A percentile compares a stretch with the other conserved stretches of the same genome.
Evolutionary conservation across 2,113 vertebrate genomes (phyloP).

Genomic region (Microcebus jonahi): DNA sequence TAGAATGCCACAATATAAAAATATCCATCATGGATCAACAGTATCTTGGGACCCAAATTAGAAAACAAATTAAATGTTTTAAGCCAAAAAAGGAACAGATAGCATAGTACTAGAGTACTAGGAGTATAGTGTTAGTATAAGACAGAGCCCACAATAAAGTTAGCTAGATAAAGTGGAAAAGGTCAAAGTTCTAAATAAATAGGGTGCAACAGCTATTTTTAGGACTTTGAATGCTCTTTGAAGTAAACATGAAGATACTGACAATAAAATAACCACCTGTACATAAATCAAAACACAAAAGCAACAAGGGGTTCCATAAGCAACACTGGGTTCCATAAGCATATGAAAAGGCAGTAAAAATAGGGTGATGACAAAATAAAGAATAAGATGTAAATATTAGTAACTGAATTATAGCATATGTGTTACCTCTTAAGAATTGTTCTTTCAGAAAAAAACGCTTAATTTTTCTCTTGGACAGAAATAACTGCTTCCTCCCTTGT

Average conservation of each 20-base stretch:
- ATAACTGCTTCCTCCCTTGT: not conserved
- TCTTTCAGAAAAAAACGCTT: not conserved
- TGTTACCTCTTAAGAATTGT: not conserved
- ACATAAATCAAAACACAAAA: slow-evolving; percentile 41
- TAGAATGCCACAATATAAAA: not conserved
- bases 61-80: not conserved
- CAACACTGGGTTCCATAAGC: not conserved
- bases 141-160: not conserved
- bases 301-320: not conserved
- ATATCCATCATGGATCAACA: not conserved
- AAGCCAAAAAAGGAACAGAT: not conserved
- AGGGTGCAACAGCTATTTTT: not conserved
- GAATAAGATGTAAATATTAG: not conserved
- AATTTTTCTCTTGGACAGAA: not conserved
- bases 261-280: not conserved
- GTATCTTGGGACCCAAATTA: not conserved
- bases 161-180: not conserved
- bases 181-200: not conserved
- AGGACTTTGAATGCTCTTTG: not conserved
- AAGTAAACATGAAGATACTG: not conserved
- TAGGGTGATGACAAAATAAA: not conserved
- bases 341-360: not conserved
- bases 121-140: not conserved
- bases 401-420: not conserved
- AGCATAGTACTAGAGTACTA: not conserved